phyloP scores from a whole-genome alignment of 2,888 invertebrate species.

The Platynereis dumerilii region DNA sequence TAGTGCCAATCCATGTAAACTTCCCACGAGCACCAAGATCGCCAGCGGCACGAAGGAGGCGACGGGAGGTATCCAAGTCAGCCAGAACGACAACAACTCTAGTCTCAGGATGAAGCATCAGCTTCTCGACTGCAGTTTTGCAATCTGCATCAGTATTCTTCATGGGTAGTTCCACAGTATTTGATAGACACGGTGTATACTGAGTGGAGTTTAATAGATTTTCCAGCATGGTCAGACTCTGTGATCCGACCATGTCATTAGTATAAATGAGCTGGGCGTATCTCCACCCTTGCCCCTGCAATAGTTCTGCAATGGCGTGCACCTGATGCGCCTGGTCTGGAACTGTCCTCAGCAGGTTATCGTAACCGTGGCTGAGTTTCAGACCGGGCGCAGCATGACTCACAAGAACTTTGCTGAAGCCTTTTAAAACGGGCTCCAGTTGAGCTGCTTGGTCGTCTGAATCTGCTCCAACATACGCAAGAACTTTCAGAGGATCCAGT shows the following conservation, averaged over 20 bases:
- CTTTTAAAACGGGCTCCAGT: constrained; percentile 64
- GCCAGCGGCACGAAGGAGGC: constrained; percentile 38
- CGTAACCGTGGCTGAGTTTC: constrained; percentile 42
- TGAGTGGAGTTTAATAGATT: too few species aligned
- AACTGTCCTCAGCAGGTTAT: constrained; percentile 50
- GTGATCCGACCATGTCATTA: constrained; percentile 43
- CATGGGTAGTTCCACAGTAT: not conserved
- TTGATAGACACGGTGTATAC: too few species aligned
- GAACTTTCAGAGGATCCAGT: constrained; percentile 44
- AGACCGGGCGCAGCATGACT: constrained; percentile 44
- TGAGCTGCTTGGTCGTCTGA: constrained; percentile 42
- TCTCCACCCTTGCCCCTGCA: constrained; percentile 59
- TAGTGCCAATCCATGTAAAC: constrained; percentile 46
- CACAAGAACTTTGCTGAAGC: constrained; percentile 67
- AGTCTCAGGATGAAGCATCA: constrained; percentile 37
- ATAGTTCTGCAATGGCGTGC: constrained; percentile 52
- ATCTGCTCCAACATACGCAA: constrained; percentile 53
- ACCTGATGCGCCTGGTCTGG: constrained; percentile 46
- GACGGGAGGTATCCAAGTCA: constrained; percentile 38
- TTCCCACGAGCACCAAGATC: constrained; percentile 41
- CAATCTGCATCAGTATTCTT: constrained; percentile 20
- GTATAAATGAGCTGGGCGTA: constrained; percentile 60
- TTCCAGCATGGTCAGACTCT: too few species aligned
- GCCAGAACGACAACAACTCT: constrained; percentile 47
- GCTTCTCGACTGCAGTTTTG: constrained; percentile 35